Base-by-base conservation (phyloP, 2,888 invertebrate genomes). In the Pantelozetes paolii region DNA sequence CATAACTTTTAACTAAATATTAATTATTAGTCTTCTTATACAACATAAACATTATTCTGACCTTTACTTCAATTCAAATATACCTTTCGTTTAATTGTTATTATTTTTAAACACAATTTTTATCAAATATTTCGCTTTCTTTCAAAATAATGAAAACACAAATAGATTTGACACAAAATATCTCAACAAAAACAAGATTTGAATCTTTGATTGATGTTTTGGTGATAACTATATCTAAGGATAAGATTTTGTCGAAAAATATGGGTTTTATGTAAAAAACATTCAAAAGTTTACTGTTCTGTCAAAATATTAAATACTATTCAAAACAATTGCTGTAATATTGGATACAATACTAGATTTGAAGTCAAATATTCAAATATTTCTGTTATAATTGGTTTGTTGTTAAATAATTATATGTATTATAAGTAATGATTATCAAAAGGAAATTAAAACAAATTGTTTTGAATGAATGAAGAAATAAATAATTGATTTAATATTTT, bases 381-480 rank as follows among this genome's bases (percentile, higher is more conserved):
- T n/a, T 64, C 64, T 64, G 64, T 64, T 64, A n/a, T n/a, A n/a
- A 64, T 64, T 64, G 64, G 64, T 64, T 64, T 64, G 64, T 64
- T 64, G 64, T 64, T 64, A 32, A 64, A 28, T 57, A 13, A 36
- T 64, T 64, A n/a, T 64, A 36, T 64, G 36, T 64, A 64, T 64
- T 36, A 36, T 64, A 64, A n/a, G n/a, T 36, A 28, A 57, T 18
- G 26, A 64, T 9, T 64, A 64, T 64, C n/a, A 64, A n/a, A n/a
- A 36, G 59, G 59, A 3, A 64, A 64, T 64, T 64, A 64, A 36
- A 64, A 32, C 20, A 11, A 64, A 64, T 64, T 32, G 20, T 64
- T 64, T 20, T 57, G 11, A 36, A 36, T 8, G 36, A 36, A n/a
- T n/a, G n/a, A n/a, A n/a, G n/a, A n/a, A n/a, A n/a, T n/a, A n/a